Base-by-base conservation (phyloP, 2,888 invertebrate genomes). In the Cephus sareptanus region DNA sequence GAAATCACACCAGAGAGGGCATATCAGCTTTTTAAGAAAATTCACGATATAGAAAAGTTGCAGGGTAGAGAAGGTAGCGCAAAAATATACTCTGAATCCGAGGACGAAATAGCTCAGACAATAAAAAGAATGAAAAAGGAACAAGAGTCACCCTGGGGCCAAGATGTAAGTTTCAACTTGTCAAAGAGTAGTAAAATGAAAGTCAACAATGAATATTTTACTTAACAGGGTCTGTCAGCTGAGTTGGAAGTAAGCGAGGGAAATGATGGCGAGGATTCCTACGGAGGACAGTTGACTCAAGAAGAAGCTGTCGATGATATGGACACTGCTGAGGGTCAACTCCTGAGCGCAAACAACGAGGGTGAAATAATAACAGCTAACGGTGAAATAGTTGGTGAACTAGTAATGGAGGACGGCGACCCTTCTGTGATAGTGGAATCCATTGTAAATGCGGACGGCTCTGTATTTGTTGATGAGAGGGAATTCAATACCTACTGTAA, bases 351-450 rank as follows among this genome's bases (percentile, higher is more conserved):
- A 9, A 86, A 85, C 75, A 85, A 84, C 73, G 87, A 86, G 11
- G 85, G 87, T 4, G 85, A 89, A 75, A 87, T 90, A 75, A 89
- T 90, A 79, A 84, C 86, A 4, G 81, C 89, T 1, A 88, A 87
- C 35, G 88, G 90, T 11, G 89, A 90, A 83, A 90, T 90, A 75
- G 90, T 90, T 0, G 87, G 89, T 4, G 90, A 90, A 79, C 79
- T 90, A n/a, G 89, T 90, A 23, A 89, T 90, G 89, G 89, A 90
- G 80, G 88, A 89, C 75, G 87, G 87, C 0, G 90, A 90, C 82
- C 90, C 90, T 9, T 90, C 90, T 6, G 90, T 90, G 23, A 90
- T 90, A 75, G 90, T 90, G 9, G 90, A 90, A 78, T 90, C 90
- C 4, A 89, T 90, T 30, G 90, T 89, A 4, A 90, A 90, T 56